A percentile compares a stretch with the other conserved stretches of the same genome.
These are phyloP conservation scores for Cervus canadensis DNA, from an alignment of 2,113 vertebrate genomes.

Conservation along the genomic window DNA sequence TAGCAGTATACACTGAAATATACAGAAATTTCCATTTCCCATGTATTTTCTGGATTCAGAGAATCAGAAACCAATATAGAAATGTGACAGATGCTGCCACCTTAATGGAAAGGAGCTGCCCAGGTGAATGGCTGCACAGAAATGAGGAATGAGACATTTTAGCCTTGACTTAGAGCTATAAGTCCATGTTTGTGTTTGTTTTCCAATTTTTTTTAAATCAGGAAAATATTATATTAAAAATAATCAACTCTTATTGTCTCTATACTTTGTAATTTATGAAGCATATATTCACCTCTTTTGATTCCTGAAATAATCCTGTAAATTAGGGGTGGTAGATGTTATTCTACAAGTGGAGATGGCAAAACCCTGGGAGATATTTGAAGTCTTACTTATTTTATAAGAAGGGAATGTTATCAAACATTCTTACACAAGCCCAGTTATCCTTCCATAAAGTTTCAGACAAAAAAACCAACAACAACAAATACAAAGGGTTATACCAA, in stretches of 20 bases:
- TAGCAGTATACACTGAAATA: not conserved
- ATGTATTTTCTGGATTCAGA: not conserved
- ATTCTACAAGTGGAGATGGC: not conserved
- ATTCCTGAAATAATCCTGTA: constrained; percentile 28
- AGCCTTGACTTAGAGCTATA: not conserved
- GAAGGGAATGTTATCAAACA: not conserved
- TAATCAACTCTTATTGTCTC: not conserved
- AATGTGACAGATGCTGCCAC: not conserved
- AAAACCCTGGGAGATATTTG: not conserved
- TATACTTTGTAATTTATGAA: not conserved
- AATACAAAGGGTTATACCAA: not conserved
- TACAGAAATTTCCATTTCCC: not conserved
- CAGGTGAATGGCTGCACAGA: not conserved
- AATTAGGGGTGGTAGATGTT: not conserved
- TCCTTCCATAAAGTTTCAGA: not conserved
- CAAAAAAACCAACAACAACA: not conserved
- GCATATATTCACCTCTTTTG: not conserved
- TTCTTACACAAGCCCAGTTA: not conserved
- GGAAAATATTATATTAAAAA: not conserved
- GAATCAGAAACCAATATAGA: not conserved
- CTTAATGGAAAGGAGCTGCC: not conserved
- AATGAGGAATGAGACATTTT: not conserved
- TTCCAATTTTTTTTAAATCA: not conserved
- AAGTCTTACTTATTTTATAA: not conserved
- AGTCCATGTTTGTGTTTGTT: not conserved